phyloP scores from a whole-genome alignment of 2,797 vertebrate genomes.

The Chiroxiphia lanceolata region DNA sequence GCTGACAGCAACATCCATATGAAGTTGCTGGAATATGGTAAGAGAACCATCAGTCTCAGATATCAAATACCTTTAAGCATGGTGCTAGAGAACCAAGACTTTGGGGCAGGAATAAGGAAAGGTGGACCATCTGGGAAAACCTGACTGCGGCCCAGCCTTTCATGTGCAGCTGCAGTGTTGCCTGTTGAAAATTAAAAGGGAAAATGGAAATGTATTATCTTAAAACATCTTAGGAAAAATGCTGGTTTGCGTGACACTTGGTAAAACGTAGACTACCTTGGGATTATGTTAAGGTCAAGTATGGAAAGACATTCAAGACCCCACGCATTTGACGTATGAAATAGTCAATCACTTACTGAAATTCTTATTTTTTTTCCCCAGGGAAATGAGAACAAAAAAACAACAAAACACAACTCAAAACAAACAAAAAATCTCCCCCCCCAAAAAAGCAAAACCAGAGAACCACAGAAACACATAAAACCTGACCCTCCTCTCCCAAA shows the following conservation, averaged over 20 bases:
- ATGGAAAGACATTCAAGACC: neutral
- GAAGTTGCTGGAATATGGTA: neutral
- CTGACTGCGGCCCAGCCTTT: neutral
- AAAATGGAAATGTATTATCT: neutral
- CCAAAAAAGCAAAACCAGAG: neutral
- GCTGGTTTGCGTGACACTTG: neutral
- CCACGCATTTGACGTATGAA: neutral
- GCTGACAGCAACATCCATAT: fast-evolving
- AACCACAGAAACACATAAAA: neutral
- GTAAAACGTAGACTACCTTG: neutral
- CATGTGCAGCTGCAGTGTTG: neutral
- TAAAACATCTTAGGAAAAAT: neutral
- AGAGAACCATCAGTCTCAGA: fast-evolving
- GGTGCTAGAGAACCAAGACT: neutral
- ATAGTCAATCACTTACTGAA: neutral
- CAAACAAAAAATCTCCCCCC: neutral
- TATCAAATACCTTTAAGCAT: too few species aligned
- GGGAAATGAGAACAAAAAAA: neutral
- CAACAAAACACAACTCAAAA: neutral
- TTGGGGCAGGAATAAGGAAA: neutral
- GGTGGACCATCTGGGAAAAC: neutral
- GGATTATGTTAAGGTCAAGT: neutral
- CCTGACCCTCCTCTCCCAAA: neutral
- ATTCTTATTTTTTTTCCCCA: neutral
- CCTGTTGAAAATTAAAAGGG: neutral